These are phyloP conservation scores for Myopa testacea DNA, from an alignment of 2,888 invertebrate genomes.

Conservation along the genomic window DNA sequence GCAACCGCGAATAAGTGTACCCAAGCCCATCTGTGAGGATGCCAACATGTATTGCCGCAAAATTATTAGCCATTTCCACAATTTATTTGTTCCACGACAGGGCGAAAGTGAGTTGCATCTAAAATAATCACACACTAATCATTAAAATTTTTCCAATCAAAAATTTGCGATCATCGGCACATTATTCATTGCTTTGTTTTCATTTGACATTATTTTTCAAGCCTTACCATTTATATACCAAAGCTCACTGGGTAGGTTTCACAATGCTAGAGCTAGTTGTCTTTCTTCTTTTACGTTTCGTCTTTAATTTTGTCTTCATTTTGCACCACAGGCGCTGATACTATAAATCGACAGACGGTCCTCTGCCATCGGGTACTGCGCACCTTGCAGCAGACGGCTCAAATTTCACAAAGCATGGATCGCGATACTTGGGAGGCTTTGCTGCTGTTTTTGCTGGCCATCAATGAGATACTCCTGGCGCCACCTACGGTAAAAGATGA, in stretches of 20 bases:
- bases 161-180: background rate
- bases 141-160: background rate
- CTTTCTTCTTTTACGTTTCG: background rate
- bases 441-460: constrained; percentile 86
- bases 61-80: constrained; percentile 93
- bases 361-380: constrained; percentile 91
- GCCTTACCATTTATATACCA: constrained; percentile 92
- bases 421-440: constrained; percentile 92
- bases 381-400: constrained; percentile 83
- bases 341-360: constrained; percentile 92
- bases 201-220: constrained; percentile 72
- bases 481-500: constrained; percentile 95
- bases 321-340: constrained; percentile 78
- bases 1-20: constrained; percentile 87
- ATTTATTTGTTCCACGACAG: constrained; percentile 91
- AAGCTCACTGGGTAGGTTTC: constrained; percentile 79
- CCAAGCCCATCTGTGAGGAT: constrained; percentile 87
- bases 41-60: constrained; percentile 90
- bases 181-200: constrained; percentile 25
- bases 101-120: constrained; percentile 82
- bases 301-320: background rate
- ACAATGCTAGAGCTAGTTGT: background rate
- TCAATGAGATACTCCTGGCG: constrained; percentile 90
- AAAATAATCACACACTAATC: background rate
- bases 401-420: constrained; percentile 80